Evolutionary conservation across 1,140 invertebrate genomes (phyloP).

Genomic region (Bombus terrestris): DNA sequence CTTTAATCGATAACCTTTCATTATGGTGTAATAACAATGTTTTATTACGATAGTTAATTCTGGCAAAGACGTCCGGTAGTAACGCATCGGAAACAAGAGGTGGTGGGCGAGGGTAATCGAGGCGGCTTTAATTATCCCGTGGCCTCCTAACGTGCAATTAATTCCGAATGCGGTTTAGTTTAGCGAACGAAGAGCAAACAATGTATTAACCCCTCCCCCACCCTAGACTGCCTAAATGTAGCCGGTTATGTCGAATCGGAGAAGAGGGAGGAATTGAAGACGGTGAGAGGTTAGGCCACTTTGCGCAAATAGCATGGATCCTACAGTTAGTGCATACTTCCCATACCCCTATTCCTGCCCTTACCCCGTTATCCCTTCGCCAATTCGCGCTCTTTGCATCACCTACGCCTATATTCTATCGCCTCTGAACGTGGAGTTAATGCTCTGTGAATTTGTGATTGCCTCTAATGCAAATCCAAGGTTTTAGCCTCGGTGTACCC

Average conservation of each 20-base stretch:
- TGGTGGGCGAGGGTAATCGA: conserved; percentile 50
- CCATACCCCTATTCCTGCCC: conserved; percentile 54
- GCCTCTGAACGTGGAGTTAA: conserved; percentile 59
- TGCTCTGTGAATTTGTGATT: conserved; percentile 75
- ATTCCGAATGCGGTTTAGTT: conserved; percentile 79
- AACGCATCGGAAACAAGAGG: conserved; percentile 28
- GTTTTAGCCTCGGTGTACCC: conserved; percentile 46
- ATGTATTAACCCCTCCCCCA: conserved; percentile 68
- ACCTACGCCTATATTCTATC: conserved; percentile 41
- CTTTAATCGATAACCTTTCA: background rate
- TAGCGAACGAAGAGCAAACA: conserved; percentile 78
- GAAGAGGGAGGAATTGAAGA: conserved; percentile 21
- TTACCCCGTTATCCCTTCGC: conserved; percentile 51
- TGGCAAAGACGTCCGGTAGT: conserved; percentile 47
- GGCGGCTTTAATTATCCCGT: conserved; percentile 77
- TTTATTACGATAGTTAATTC: conserved; percentile 28
- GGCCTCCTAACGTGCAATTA: conserved; percentile 77
- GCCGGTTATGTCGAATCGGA: conserved; percentile 70
- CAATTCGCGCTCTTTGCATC: conserved; percentile 52
- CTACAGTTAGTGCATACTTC: conserved; percentile 73
- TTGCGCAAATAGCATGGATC: conserved; percentile 77
- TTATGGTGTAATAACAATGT: background rate
- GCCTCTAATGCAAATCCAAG: conserved; percentile 68
- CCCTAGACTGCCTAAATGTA: conserved; percentile 71
- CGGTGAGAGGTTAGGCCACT: conserved; percentile 68